phyloP scores from a whole-genome alignment of 2,113 vertebrate species.

The Dascyllus trimaculatus region DNA sequence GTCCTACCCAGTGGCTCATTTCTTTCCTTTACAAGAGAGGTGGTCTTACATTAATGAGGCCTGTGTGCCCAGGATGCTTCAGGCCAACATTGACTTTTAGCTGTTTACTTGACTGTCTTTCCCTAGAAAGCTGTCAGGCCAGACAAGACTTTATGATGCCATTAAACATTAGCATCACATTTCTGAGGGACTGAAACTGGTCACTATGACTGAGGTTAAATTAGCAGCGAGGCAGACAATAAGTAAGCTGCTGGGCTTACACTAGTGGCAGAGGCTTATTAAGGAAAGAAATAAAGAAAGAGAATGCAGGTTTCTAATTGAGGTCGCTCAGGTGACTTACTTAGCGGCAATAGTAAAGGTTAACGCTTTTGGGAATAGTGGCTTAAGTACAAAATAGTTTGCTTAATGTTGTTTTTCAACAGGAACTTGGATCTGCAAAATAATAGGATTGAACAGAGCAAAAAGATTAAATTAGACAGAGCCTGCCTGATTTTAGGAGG shows the following conservation, averaged over 20 bases:
- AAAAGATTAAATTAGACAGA: conserved; percentile 24
- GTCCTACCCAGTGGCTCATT: conserved; percentile 27
- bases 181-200: conserved; percentile 31
- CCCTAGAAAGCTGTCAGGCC: conserved; percentile 41
- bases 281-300: conserved; percentile 5
- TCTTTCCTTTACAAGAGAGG: conserved; percentile 36
- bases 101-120: conserved; percentile 60
- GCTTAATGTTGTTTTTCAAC: conserved; percentile 10
- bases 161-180: conserved; percentile 47
- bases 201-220: conserved; percentile 34
- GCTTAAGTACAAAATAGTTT: conserved; percentile 3
- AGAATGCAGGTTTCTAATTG: neutral
- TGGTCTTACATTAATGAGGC: conserved; percentile 54
- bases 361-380: conserved; percentile 13
- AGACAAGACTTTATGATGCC: conserved; percentile 55
- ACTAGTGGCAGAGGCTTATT: neutral
- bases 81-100: conserved; percentile 67
- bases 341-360: neutral
- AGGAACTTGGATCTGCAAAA: conserved; percentile 16
- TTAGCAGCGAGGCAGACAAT: conserved; percentile 9
- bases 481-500: conserved; percentile 7
- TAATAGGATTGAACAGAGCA: conserved; percentile 18
- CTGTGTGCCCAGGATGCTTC: conserved; percentile 48
- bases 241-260: conserved; percentile 10
- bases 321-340: conserved; percentile 8